Evolutionary conservation across 1,140 invertebrate genomes (phyloP).

Genomic region (Nephotettix cincticeps): DNA sequence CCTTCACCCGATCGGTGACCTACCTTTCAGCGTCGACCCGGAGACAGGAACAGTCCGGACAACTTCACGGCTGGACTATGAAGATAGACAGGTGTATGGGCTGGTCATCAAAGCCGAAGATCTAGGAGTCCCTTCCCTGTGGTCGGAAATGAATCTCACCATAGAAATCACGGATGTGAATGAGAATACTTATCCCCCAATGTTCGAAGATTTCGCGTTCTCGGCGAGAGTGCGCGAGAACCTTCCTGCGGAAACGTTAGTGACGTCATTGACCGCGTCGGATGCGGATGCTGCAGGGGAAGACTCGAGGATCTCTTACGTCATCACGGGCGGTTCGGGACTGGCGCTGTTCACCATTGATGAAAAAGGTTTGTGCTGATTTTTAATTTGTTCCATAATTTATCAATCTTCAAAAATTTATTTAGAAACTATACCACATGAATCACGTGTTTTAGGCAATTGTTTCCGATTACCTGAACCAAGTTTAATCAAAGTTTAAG

Average conservation of each 20-base stretch:
- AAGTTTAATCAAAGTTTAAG: too few species aligned
- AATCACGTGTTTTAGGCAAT: too few species aligned
- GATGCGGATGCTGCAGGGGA: slow-evolving; percentile 75
- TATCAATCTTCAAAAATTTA: too few species aligned
- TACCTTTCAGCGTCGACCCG: slow-evolving; percentile 70
- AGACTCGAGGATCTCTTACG: slow-evolving; percentile 80
- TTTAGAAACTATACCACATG: too few species aligned
- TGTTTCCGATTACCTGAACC: too few species aligned
- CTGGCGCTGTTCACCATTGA: slow-evolving; percentile 89
- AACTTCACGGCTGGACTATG: slow-evolving; percentile 74
- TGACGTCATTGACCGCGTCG: slow-evolving; percentile 71
- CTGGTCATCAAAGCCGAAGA: slow-evolving; percentile 80
- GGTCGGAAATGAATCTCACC: slow-evolving; percentile 70
- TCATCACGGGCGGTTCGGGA: slow-evolving; percentile 84
- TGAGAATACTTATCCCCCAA: slow-evolving; percentile 81
- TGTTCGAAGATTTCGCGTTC: slow-evolving; percentile 79
- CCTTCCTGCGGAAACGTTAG: slow-evolving; percentile 66
- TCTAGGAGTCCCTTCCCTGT: slow-evolving; percentile 71
- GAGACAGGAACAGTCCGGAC: slow-evolving; percentile 81
- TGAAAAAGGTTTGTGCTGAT: slow-evolving; percentile 68
- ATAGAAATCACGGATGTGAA: slow-evolving; percentile 92
- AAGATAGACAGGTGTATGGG: slow-evolving; percentile 83
- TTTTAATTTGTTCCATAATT: too few species aligned
- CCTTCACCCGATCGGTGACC: slow-evolving; percentile 57
- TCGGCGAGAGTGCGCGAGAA: slow-evolving; percentile 71